Base-by-base conservation (phyloP, 2,113 vertebrate genomes). In the Procapra przewalskii region DNA sequence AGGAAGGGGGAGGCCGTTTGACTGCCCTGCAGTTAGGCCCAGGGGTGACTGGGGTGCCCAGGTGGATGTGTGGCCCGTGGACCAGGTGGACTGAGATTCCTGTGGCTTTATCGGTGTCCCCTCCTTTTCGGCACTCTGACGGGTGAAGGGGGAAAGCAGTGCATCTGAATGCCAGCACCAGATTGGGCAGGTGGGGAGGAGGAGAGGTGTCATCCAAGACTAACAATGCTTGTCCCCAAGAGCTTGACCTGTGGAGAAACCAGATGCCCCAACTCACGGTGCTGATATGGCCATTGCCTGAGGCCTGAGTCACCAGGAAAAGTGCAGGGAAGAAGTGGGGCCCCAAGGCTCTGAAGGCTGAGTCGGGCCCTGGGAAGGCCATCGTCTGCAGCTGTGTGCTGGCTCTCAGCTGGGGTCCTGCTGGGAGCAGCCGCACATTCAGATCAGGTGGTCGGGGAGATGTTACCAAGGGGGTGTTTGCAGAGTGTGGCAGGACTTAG, bases 21-120 rank as follows among this genome's bases (percentile, higher is more conserved):
- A 14, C 6, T 71, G 77, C 27, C 77, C 27, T 3, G 55, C 5
- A 27, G 50, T n/a, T 33, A 90, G 81, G 21, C 27, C 31, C 11
- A 19, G 45, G 14, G 25, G 33, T 57, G 52, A 21, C 67, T 50
- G 64, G 40, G 55, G 60, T 7, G 23, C 21, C 36, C 62, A 43
- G 36, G 36, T 31, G 36, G 75, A 7, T 33, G 25, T 23, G 25
- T 52, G 60, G 29, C 48, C 23, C 0, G 52, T 55, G 1, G 0
- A 3, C n/a, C 13, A 1, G 4, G 19, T 1, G 12, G 84, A 29
- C 25, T 77, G 52, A 33, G 54, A 55, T 54, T 54, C 82, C 57
- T 2, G 1, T 2, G 40, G 31, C 54, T 59, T 59, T 3, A 1
- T 14, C 0, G 0, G 81, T 57, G 48, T 13, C 15, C 29, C n/a